These are phyloP conservation scores for Propithecus deckenii DNA, from an alignment of 2,797 vertebrate genomes.

Conservation along the genomic window DNA sequence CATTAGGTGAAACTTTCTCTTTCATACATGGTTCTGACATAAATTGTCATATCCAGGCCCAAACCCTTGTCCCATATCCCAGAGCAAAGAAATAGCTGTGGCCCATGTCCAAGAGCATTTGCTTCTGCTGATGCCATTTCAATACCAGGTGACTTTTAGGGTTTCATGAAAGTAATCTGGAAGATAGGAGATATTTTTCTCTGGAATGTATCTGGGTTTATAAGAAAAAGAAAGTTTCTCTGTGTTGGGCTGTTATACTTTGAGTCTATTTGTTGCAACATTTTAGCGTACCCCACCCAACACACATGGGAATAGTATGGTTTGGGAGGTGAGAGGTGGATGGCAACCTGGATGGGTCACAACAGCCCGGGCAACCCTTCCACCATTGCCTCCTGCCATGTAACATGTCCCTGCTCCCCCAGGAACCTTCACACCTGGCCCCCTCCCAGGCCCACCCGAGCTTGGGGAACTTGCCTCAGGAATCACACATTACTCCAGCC, in stretches of 20 bases:
- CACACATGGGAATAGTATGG: accelerated
- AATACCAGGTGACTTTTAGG: background rate
- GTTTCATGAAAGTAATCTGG: background rate
- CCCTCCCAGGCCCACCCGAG: background rate
- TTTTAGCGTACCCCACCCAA: background rate
- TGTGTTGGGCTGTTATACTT: background rate
- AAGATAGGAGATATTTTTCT: constrained; percentile 5
- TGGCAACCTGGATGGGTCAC: background rate
- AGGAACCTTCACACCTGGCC: background rate
- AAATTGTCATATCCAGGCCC: background rate
- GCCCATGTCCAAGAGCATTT: background rate
- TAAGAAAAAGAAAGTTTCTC: background rate
- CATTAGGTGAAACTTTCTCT: background rate
- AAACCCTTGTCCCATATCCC: background rate
- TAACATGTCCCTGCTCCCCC: background rate
- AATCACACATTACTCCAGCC: background rate
- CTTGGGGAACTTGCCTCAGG: background rate
- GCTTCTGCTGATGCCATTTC: background rate
- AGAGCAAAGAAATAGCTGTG: background rate
- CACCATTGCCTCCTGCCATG: background rate
- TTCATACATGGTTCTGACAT: background rate
- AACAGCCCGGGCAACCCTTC: background rate
- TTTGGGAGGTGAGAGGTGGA: background rate
- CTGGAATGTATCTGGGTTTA: background rate
- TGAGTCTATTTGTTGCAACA: background rate